These are phyloP conservation scores for Hemitrygon akajei DNA, from an alignment of 2,797 vertebrate genomes.

Conservation along the genomic window DNA sequence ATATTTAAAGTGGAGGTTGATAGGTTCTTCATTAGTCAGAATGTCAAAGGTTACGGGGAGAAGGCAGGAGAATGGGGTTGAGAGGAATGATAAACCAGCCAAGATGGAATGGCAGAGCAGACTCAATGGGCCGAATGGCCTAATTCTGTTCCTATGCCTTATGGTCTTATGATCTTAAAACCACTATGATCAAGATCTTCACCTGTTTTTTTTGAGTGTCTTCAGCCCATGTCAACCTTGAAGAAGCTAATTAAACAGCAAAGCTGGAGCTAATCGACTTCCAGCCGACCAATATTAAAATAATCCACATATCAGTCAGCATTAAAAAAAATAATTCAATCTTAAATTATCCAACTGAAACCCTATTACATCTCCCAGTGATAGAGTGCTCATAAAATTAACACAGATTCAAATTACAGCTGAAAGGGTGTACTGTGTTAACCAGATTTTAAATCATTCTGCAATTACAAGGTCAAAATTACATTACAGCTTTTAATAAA, in stretches of 20 bases:
- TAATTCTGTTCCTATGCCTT: too few relatives aligned
- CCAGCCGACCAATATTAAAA: constrained; percentile 23
- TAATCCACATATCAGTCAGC: constrained; percentile 29
- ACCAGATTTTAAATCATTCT: constrained; percentile 31
- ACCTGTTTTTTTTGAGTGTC: not conserved
- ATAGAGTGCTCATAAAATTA: constrained; percentile 24
- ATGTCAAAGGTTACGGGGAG: too few relatives aligned
- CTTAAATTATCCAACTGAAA: constrained; percentile 33
- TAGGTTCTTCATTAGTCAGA: too few relatives aligned
- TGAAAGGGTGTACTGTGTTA: constrained; percentile 13
- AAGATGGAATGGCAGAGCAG: too few relatives aligned
- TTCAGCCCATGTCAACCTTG: constrained; percentile 6
- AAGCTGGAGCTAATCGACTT: constrained; percentile 1
- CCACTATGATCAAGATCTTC: not conserved
- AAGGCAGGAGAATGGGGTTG: too few relatives aligned
- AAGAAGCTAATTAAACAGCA: constrained; percentile 21
- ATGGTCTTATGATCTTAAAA: too few relatives aligned
- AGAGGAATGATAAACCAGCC: too few relatives aligned
- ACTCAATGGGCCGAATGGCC: too few relatives aligned
- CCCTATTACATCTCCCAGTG: constrained; percentile 19
- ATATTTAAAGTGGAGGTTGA: too few relatives aligned
- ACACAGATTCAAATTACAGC: constrained; percentile 32
- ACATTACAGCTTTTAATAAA: constrained; percentile 30
- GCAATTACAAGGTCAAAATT: constrained; percentile 33
- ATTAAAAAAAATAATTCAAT: constrained; percentile 28